These are phyloP conservation scores for Odontomachus brunneus DNA, from an alignment of 1,140 invertebrate species.

Conservation along the genomic window DNA sequence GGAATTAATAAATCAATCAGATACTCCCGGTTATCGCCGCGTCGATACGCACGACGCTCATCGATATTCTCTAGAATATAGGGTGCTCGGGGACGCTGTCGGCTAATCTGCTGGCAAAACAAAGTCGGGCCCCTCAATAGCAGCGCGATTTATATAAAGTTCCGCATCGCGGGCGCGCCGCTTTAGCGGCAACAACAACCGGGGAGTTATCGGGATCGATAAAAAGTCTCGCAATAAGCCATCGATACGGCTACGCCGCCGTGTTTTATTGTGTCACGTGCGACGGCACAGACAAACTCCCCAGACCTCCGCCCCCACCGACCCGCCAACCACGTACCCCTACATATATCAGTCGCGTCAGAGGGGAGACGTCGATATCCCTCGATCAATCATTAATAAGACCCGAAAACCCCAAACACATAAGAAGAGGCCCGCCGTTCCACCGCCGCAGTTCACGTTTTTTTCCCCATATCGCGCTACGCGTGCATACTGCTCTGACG, in stretches of 20 bases:
- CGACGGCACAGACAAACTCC: constrained; percentile 76
- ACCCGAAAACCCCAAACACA: constrained; percentile 83
- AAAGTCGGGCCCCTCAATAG: constrained; percentile 50
- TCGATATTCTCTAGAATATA: constrained; percentile 35
- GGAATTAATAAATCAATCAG: constrained; percentile 55
- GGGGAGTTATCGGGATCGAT: constrained; percentile 77
- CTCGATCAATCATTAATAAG: constrained; percentile 86
- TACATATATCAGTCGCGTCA: constrained; percentile 83
- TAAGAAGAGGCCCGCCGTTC: constrained; percentile 74
- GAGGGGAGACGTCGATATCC: constrained; percentile 85
- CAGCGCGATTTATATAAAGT: constrained; percentile 73
- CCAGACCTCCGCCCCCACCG: constrained; percentile 63
- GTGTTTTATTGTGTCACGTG: constrained; percentile 84
- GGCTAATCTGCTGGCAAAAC: constrained; percentile 74
- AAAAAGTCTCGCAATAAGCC: constrained; percentile 76
- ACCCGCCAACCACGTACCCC: constrained; percentile 1
- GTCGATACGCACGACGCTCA: constrained; percentile 14
- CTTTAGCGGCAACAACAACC: constrained; percentile 34
- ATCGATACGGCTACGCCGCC: constrained; percentile 68
- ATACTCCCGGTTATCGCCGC: not conserved
- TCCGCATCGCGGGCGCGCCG: constrained; percentile 56
- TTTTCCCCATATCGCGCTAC: constrained; percentile 1
- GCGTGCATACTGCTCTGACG: constrained; percentile 7
- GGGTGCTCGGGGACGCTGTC: constrained; percentile 28
- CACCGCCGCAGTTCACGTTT: constrained; percentile 41